Base-by-base conservation (phyloP, 2,113 vertebrate genomes). In the Cyprinodon brontotheroides region DNA sequence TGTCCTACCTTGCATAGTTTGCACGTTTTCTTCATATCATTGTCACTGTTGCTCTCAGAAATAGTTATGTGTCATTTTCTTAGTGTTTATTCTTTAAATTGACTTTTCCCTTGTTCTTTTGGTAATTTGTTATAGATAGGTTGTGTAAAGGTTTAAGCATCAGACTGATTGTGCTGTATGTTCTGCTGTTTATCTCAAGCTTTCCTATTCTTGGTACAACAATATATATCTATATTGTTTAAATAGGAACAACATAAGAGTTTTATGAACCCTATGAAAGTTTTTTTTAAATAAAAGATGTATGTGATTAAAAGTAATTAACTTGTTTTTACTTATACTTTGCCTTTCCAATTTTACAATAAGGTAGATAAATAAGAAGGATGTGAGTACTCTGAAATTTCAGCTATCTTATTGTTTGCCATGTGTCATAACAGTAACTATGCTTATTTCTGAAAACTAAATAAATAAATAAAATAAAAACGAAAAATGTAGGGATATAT, bases 61-160 rank as follows among this genome's bases (percentile, higher is more conserved):
- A 57, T 15, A 0, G 2, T 57, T n/a, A 10, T 20, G n/a, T 57
- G 20, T 20, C 50, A 57, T 3, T 20, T 57, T 8, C 5, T 57
- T 57, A n/a, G 7, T 17, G 20, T 57, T 9, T 57, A 9, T 20
- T 57, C 50, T n/a, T 57, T n/a, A 57, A 2, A 57, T 57, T 7
- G 8, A 57, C 8, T 15, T 62, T 62, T 38, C 36, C 11, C 1
- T 50, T 11, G n/a, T 50, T 50, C 37, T 13, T 62, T n/a, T 63
- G 69, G 38, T 74, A 43, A 65, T 53, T 17, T 72, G 45, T 38
- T 41, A 12, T 70, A 14, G 20, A 41, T 6, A 40, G 37, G 59
- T 40, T 71, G 38, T 66, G 43, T 75, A 17, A 66, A 70, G 69
- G 53, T 53, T 57, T 65, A 61, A 37, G 77, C 69, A 53, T 65